Percentiles rank a stretch among this genome's conserved stretches.
phyloP scores from a whole-genome alignment of 2,888 invertebrate genomes.

The Brachypterus glaber region DNA sequence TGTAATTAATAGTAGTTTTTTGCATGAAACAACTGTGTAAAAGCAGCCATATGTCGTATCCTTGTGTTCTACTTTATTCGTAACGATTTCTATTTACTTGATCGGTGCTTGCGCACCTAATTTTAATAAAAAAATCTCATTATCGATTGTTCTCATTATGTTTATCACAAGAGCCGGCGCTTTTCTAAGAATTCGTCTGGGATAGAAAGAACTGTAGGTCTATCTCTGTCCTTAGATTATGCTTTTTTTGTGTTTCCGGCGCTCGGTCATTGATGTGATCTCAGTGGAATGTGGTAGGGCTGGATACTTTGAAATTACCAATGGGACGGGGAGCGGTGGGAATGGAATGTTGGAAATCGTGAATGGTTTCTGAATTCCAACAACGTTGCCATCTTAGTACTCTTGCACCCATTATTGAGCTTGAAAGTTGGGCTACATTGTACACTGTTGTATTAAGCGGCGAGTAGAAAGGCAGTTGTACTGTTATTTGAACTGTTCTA shows the following conservation, averaged over 20 bases:
- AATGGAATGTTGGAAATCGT: slow-evolving; percentile 41
- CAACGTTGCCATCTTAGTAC: slow-evolving; percentile 30
- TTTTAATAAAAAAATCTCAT: slow-evolving; percentile 4
- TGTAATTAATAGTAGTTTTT: too few species aligned
- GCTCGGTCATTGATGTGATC: slow-evolving; percentile 44
- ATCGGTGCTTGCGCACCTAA: slow-evolving; percentile 1
- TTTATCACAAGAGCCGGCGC: slow-evolving; percentile 8
- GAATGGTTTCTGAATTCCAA: slow-evolving; percentile 39
- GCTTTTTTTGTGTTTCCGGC: slow-evolving; percentile 38
- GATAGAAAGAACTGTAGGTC: slow-evolving; percentile 23
- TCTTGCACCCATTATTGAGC: slow-evolving; percentile 16
- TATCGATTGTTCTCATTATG: slow-evolving; percentile 12
- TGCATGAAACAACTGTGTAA: too few species aligned
- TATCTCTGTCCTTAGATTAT: slow-evolving; percentile 26
- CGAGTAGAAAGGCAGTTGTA: slow-evolving; percentile 9
- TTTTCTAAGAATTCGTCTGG: slow-evolving; percentile 29
- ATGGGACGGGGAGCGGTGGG: slow-evolving; percentile 31
- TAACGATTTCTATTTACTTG: slow-evolving; percentile 15
- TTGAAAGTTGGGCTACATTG: background rate
- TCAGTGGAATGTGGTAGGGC: slow-evolving; percentile 42
- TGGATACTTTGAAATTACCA: slow-evolving; percentile 27
- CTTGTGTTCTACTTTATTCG: slow-evolving; percentile 23
- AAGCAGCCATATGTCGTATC: slow-evolving; percentile 28
- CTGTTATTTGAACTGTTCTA: slow-evolving; percentile 5
- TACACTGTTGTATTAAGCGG: slow-evolving; percentile 3